phyloP scores from a whole-genome alignment of 2,113 vertebrate genomes.

The Neoarius graeffei region DNA sequence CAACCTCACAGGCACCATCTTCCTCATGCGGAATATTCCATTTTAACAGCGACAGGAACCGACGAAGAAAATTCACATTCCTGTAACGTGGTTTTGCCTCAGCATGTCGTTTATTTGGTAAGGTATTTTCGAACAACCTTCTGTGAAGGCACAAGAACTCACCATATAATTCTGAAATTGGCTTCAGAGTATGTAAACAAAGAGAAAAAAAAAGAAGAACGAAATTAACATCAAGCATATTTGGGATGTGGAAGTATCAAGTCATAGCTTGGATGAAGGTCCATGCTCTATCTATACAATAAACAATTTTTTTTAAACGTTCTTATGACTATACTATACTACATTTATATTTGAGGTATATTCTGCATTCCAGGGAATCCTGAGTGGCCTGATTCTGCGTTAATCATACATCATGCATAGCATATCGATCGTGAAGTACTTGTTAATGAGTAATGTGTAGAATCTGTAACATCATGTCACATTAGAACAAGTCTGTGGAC shows the following conservation, averaged over 20 bases:
- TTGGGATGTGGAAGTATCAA: not conserved
- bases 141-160: not conserved
- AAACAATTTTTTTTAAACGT: not conserved
- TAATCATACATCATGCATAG: conserved; percentile 47
- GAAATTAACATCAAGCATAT: not conserved
- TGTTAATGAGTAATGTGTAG: not conserved
- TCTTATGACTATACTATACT: conserved; percentile 5
- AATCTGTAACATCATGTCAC: not conserved
- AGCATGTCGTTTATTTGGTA: conserved; percentile 13
- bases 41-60: not conserved
- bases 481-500: not conserved
- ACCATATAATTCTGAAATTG: not conserved
- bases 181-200: not conserved
- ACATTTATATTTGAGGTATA: conserved; percentile 33
- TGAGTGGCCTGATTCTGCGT: conserved; percentile 41
- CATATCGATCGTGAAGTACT: conserved; percentile 24
- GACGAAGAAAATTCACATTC: not conserved
- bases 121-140: conserved; percentile 1
- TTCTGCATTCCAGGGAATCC: conserved; percentile 44
- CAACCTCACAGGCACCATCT: not conserved
- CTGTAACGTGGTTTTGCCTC: not conserved
- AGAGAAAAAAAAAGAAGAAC: not conserved
- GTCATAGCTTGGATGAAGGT: not conserved
- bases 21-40: conserved; percentile 8
- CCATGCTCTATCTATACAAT: conserved; percentile 21